These are phyloP conservation scores for Pseudanteris insignis DNA, from an alignment of 2,888 invertebrate species.

Conservation along the genomic window DNA sequence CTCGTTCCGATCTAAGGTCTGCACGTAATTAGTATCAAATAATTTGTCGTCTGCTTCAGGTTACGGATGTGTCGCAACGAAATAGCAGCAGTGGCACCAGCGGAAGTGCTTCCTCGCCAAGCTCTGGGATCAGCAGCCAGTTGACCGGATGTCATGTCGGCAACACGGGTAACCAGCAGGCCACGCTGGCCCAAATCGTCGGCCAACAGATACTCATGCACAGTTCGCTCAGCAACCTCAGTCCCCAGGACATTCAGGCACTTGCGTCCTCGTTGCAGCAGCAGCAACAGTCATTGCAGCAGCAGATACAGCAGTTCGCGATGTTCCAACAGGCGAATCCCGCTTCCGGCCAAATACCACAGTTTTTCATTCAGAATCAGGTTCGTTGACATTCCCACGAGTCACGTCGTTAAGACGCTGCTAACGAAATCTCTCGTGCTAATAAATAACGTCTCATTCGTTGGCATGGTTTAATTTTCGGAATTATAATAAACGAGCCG, in stretches of 20 bases:
- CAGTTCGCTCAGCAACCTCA: constrained; percentile 58
- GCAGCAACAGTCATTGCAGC: constrained; percentile 73
- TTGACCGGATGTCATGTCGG: constrained; percentile 63
- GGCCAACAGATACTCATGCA: constrained; percentile 65
- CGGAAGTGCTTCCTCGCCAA: constrained; percentile 66
- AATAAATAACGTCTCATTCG: no score
- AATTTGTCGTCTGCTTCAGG: constrained; percentile 53
- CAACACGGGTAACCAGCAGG: constrained; percentile 59
- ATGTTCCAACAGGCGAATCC: constrained; percentile 27
- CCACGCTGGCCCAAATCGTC: constrained; percentile 64
- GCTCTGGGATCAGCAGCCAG: constrained; percentile 67
- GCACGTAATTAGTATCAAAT: not conserved
- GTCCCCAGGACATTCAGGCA: constrained; percentile 64
- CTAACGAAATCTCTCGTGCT: no score
- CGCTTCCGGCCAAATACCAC: constrained; percentile 69
- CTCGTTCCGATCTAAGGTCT: not conserved
- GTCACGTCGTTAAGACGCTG: no score
- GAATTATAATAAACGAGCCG: no score
- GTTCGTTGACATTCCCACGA: constrained; percentile 62
- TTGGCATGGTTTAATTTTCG: no score
- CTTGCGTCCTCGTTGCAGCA: constrained; percentile 73
- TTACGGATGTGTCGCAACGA: constrained; percentile 67
- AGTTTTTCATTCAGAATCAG: constrained; percentile 82
- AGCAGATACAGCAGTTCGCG: constrained; percentile 67
- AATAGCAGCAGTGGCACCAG: constrained; percentile 67